Evolutionary conservation across 2,888 invertebrate species (phyloP), one percentile per base, ranked within the genome.

Genomic region (Apamea crenata): DNA sequence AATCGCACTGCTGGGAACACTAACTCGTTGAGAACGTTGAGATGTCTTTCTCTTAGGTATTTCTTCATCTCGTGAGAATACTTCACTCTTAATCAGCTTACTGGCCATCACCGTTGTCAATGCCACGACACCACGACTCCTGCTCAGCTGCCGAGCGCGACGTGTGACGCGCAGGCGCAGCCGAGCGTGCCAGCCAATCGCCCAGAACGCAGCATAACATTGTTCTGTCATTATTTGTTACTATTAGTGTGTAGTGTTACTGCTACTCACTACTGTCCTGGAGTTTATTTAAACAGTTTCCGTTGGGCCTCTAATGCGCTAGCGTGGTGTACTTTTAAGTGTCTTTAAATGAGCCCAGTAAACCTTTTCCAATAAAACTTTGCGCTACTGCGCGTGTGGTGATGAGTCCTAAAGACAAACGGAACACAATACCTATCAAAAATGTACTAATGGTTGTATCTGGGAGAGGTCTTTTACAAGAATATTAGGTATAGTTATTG

Each of bases 121-220:
- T 82, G 82, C 69, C 83, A 75, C 72, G 63, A 56, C 70, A 65
- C 25, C 14, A 32, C 36, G 78, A 25, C 59, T 68, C 63, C 67
- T 25, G 73, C 53, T 36, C 47, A 1, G n/a, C 67, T 40, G 50
- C 47, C 18, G 32, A 44, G 82, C 83, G 47, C 75, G n/a, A 18
- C 7, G 29, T 74, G 83, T 63, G 73, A 77, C 66, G 77, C 56
- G 61, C 87, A 68, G 50, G 74, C 56, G 70, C 87, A 74, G 59
- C 77, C 81, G 69, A 80, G 77, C 89, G 83, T 79, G 76, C 80
- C 77, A 53, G 67, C 56, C 80, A 83, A 78, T 88, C 80, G 81
- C 44, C 80, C 89, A 88, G 87, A 88, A 88, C 88, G 80, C 77
- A 61, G 21, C 74, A 56, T 36, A 36, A 63, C 65, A 59, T 75